Conservation (phyloP, 2,888 invertebrate species). For the Eumerus sabulonum region DNA sequence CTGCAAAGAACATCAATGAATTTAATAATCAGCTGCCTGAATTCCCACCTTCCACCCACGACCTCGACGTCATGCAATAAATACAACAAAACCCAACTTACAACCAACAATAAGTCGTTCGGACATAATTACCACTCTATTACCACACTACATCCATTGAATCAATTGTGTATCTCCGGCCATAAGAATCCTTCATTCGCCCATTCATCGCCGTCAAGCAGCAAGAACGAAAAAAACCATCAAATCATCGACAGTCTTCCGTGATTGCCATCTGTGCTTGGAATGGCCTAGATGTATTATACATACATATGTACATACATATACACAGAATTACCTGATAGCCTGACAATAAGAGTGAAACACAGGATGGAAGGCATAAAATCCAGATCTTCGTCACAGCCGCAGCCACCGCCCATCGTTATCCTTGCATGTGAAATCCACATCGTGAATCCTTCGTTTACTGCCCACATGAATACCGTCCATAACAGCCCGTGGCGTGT, state of each 20-base stretch:
- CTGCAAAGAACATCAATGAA: too few relatives aligned
- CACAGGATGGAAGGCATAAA: slow-evolving; percentile 55
- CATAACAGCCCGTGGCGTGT: not conserved
- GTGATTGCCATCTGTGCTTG: slow-evolving; percentile 43
- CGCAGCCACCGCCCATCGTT: not conserved
- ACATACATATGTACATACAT: slow-evolving; percentile 34
- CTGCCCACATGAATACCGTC: slow-evolving; percentile 12
- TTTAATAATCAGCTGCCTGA: not conserved
- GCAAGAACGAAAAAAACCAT: slow-evolving; percentile 51
- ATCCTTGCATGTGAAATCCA: slow-evolving; percentile 42
- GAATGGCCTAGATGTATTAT: too few relatives aligned
- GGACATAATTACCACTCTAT: slow-evolving; percentile 60
- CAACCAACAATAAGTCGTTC: slow-evolving; percentile 61
- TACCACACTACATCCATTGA: slow-evolving; percentile 31
- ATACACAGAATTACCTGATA: slow-evolving; percentile 61
- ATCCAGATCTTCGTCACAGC: slow-evolving; percentile 33
- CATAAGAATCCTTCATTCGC: slow-evolving; percentile 36
- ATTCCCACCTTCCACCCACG: not conserved
- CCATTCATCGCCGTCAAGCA: slow-evolving; percentile 19
- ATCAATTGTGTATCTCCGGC: slow-evolving; percentile 52
- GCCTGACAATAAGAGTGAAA: slow-evolving; percentile 66
- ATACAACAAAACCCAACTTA: slow-evolving; percentile 25
- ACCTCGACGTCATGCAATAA: not conserved
- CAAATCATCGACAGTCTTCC: slow-evolving; percentile 42
- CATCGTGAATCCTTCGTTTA: slow-evolving; percentile 54